A percentile compares a stretch with the other conserved stretches of the same genome.
Evolutionary conservation across 2,113 vertebrate genomes (phyloP).

Genomic region (Maccullochella peelii): DNA sequence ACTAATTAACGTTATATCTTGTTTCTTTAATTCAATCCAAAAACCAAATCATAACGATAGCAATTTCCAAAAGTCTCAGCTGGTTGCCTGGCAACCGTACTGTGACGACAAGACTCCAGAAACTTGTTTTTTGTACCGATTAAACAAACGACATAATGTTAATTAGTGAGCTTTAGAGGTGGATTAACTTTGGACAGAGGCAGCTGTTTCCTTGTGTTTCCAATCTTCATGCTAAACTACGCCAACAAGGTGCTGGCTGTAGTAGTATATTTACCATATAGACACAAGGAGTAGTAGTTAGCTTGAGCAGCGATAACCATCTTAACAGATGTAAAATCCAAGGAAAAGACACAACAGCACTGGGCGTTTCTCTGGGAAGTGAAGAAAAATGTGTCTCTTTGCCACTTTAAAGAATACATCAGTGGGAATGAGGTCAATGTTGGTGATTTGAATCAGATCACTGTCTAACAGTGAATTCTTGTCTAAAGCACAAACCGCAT

Average conservation of each 20-base stretch:
- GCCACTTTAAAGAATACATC: background rate
- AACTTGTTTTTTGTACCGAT: background rate
- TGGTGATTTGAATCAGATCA: conserved; percentile 2
- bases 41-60: background rate
- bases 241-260: background rate
- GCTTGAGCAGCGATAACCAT: background rate
- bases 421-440: background rate
- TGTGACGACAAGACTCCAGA: background rate
- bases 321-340: background rate
- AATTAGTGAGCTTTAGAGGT: background rate
- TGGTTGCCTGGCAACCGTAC: background rate
- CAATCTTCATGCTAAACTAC: too few relatives aligned
- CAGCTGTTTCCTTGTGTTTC: background rate
- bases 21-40: background rate
- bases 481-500: background rate
- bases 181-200: background rate
- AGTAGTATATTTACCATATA: background rate
- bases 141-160: background rate
- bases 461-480: background rate
- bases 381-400: background rate
- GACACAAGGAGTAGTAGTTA: background rate
- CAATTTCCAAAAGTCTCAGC: background rate
- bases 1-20: background rate
- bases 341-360: background rate
- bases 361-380: background rate